Base-by-base conservation (phyloP, 2,888 invertebrate species). In the Eupeodes luniger region DNA sequence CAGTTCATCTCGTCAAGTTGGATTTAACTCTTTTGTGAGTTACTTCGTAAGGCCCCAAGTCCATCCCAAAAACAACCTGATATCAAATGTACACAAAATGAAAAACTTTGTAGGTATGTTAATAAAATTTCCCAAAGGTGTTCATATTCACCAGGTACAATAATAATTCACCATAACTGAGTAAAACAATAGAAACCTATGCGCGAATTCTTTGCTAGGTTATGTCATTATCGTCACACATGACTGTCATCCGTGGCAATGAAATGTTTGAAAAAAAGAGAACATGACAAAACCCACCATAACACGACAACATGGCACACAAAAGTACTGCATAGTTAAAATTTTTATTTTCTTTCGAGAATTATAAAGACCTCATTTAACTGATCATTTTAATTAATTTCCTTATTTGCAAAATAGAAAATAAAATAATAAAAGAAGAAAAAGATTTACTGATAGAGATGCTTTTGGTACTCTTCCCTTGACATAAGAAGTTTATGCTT, bases 201-300 rank as follows among this genome's bases (percentile, higher is more conserved):
- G 67, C 66, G 27, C 80, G 44, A 40, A 80, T 77, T 72, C 51
- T 62, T 53, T 67, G 84, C 36, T 77, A 77, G 78, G 81, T 88
- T 88, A 88, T 88, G 88, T 88, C 88, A 88, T 88, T 85, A 88
- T 59, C 88, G 88, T 88, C 88, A 88, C 88, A 88, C 88, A 88
- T 88, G 88, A 81, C 85, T 88, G 88, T 88, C 81, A 81, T 81
- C 81, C 88, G 69, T 88, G 88, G 85, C 88, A 88, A 88, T 88
- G 88, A 88, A 88, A 88, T 40, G 9, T 27, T 27, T 51, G 61
- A 11, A 69, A 53, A 79, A 76, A 49, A 49, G 34, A 69, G 36
- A 64, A 11, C 57, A 40, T 67, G 49, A 61, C 16, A 55, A 44
- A 66, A 87, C 59, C 64, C 47, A 47, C 64, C 47, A 36, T 67